Evolutionary conservation across 2,113 vertebrate genomes (phyloP), one percentile per base, ranked within the genome.

Genomic region (Ictidomys tridecemlineatus): DNA sequence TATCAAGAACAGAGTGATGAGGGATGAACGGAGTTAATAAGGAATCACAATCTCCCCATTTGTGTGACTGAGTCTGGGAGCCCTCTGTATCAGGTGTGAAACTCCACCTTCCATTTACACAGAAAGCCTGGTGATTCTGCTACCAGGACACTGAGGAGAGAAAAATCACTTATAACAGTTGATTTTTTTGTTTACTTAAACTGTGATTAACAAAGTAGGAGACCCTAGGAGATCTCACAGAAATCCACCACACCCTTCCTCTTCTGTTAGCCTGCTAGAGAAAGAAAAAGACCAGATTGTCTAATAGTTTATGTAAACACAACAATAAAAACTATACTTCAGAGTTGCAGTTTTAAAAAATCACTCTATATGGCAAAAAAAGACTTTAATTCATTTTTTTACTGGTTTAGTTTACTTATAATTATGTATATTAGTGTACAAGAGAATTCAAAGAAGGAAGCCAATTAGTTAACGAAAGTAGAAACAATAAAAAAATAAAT

Each of bases 281-380:
- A 73, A 69, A 83, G 45, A 1, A 32, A 39, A 80, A 3, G 13
- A 9, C 53, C 20, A 32, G 26, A 53, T 20, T 8, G 28, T 83
- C 16, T 26, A 42, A 11, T 39, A 32, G 30, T 79, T 97, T 80
- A 67, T 58, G 37, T 53, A 16, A 70, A 34, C 17, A 78, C 67
- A 42, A 16, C 8, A 37, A 9, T 53, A 53, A 20, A 37, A 79
- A 9, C 34, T 77, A 2, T 45, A 22, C n/a, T 42, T 92, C 42
- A 80, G 56, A 93, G 14, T 92, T 84, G 91, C 2, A 32, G 17
- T 89, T 95, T 84, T 37, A 89, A 88, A 88, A 91, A 91, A 83
- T 58, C 73, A 18, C 56, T 61, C 56, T 72, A 82, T 56, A 67
- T 83, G 70, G 12, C 58, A 39, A 63, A 48, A 48, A 11, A 18